These are phyloP conservation scores for Xanthorhoe designata DNA, from an alignment of 2,888 invertebrate genomes.

Conservation along the genomic window DNA sequence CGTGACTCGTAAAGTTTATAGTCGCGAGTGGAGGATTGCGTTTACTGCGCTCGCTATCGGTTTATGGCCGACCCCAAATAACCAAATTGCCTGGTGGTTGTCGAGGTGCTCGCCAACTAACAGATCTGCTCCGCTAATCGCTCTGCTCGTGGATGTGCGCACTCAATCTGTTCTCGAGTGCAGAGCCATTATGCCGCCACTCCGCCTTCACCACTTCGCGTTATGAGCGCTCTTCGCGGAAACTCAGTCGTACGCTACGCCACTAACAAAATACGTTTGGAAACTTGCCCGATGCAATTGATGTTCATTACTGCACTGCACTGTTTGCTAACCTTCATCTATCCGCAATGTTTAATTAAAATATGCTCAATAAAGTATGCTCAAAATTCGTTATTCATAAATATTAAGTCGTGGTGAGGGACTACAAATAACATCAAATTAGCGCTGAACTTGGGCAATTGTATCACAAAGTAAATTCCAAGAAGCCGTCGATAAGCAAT, in stretches of 20 bases:
- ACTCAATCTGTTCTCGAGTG: slow-evolving; percentile 55
- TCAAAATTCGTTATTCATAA: background rate
- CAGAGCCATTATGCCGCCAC: slow-evolving; percentile 59
- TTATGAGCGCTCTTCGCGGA: slow-evolving; percentile 61
- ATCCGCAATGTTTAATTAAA: slow-evolving; percentile 24
- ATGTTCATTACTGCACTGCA: slow-evolving; percentile 66
- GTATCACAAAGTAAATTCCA: slow-evolving; percentile 75
- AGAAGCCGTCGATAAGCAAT: slow-evolving; percentile 83
- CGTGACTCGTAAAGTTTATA: slow-evolving; percentile 86
- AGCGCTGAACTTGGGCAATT: slow-evolving; percentile 60
- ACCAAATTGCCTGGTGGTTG: slow-evolving; percentile 79
- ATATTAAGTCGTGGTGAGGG: slow-evolving; percentile 38
- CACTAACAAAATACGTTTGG: slow-evolving; percentile 66
- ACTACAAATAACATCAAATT: slow-evolving; percentile 62
- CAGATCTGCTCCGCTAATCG: slow-evolving; percentile 35
- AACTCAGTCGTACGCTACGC: slow-evolving; percentile 53
- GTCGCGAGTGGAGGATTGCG: slow-evolving; percentile 85
- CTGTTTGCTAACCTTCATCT: slow-evolving; percentile 58
- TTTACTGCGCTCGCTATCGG: slow-evolving; percentile 83
- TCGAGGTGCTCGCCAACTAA: slow-evolving; percentile 54
- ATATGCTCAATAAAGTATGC: slow-evolving; percentile 1
- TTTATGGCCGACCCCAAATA: slow-evolving; percentile 85
- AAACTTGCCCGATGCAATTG: slow-evolving; percentile 72
- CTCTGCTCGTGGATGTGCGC: slow-evolving; percentile 36
- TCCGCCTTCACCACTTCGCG: slow-evolving; percentile 51